Evolutionary conservation across 1,140 invertebrate genomes (phyloP).

Genomic region (Schmidtea mediterranea): DNA sequence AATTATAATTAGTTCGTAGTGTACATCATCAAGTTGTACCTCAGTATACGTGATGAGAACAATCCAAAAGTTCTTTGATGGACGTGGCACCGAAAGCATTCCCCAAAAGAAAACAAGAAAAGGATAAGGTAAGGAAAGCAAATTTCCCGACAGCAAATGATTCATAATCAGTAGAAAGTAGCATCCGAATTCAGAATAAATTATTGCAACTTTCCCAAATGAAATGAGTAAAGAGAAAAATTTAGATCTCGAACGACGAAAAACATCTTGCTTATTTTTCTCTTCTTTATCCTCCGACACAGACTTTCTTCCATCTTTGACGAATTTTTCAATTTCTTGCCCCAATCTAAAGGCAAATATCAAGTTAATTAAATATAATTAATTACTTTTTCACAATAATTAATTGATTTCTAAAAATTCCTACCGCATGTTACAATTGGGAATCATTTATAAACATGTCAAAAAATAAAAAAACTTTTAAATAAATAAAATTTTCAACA

Average conservation of each 20-base stretch:
- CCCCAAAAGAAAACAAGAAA: slow-evolving; percentile 83
- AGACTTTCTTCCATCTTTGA: no score
- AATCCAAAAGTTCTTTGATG: slow-evolving; percentile 89
- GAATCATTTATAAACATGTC: no score
- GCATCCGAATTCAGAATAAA: slow-evolving; percentile 72
- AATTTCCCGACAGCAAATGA: slow-evolving; percentile 65
- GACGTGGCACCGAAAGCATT: slow-evolving; percentile 72
- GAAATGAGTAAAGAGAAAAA: slow-evolving; percentile 31
- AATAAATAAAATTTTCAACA: no score
- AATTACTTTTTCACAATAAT: no score
- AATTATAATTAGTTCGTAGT: no score
- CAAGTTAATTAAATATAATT: no score
- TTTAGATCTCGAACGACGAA: not conserved
- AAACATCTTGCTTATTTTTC: not conserved
- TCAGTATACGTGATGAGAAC: slow-evolving; percentile 73
- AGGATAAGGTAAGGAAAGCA: slow-evolving; percentile 70
- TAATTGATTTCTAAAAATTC: no score
- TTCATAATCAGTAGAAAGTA: slow-evolving; percentile 82
- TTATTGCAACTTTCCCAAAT: slow-evolving; percentile 31
- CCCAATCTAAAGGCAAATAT: no score
- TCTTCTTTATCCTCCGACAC: not conserved
- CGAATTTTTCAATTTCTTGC: no score
- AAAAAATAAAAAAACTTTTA: no score
- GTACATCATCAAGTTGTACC: no score
- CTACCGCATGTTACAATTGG: no score